Evolutionary conservation across 1,140 invertebrate genomes (phyloP), one percentile per base, ranked within the genome.

Genomic region (Kradibia gibbosae): DNA sequence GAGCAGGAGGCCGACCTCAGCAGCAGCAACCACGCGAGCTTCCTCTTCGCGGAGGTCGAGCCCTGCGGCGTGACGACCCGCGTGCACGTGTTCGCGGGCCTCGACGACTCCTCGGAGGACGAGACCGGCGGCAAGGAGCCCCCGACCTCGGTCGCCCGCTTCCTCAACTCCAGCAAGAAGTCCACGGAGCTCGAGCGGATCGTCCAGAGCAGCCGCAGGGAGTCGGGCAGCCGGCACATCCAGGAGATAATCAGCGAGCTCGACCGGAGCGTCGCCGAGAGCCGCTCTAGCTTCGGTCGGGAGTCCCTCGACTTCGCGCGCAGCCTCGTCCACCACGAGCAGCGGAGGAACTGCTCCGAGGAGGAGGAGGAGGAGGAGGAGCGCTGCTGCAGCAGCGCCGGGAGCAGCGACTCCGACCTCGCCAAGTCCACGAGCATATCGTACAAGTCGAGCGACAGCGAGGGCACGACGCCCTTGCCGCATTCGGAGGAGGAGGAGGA

Each of bases 191-290:
- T 81, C 17, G 72, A 81, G 42, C 36, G 25, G 1, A 67, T 75
- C 4, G 72, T 81, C 3, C 70, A 75, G 57, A 57, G 0, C 0
- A 10, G 31, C 0, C 72, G 53, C 15, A 0, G 25, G 17, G 70
- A 62, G 20, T 42, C 57, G n/a, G 55, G 57, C 17, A 71, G n/a
- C 11, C 13, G 60, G 13, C 34, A 70, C 22, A 50, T 81, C 62
- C 80, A 77, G n/a, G 73, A 76, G 17, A 81, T 81, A 34, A 77
- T 77, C 36, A 53, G 31, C 8, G 80, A 76, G 45, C 62, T 81
- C 20, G 57, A 74, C 34, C 39, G 78, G 2, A 75, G 57, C 36
- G 17, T 39, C 2, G 25, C 42, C 45, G 57, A 39, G n/a, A 17
- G 39, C 15, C 7, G 55, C 28, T 3, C 7, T 15, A 42, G 20